Base-by-base conservation (phyloP, 1,140 invertebrate species). In the Kradibia gibbosae region DNA sequence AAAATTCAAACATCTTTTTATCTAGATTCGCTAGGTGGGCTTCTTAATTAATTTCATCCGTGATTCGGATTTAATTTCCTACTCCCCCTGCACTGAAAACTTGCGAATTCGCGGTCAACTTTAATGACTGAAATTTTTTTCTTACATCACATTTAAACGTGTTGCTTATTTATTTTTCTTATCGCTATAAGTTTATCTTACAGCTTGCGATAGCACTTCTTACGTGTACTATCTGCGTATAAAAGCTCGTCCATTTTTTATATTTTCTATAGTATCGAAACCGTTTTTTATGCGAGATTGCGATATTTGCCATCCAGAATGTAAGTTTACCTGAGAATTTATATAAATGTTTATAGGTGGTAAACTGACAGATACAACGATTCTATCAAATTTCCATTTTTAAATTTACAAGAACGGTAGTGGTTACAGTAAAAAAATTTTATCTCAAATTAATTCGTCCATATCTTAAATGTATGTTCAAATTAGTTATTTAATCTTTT, bases 41-140 rank as follows among this genome's bases (percentile, higher is more conserved):
- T 39, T 70, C 62, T 78, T 78, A 78, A 78, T 78, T 78, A 78
- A 39, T 3, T n/a, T n/a, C n/a, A n/a, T n/a, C n/a, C n/a, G 20
- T n/a, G 45, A 67, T 45, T 62, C 74, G n/a, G 7, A 42, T 77
- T 65, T 62, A 60, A 60, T 60, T 60, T 31, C 8, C 57, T 13
- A 13, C 28, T 4, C 10, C 28, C 31, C 25, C 28, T 31, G 10
- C 2, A 34, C 3, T 7, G 31, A 20, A 3, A 10, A 62, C 15
- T 62, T 31, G 28, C 3, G 31, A 62, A 62, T 34, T 62, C 31
- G 3, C 60, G 28, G 3, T 62, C 2, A 34, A 34, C 17, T 62
- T 62, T 60, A 60, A 3, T 45, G 42, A 45, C 42, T 45, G 42
- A 45, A 45, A n/a, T n/a, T 45, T 45, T 45, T 45, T 45, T 45